Evolutionary conservation across 1,140 invertebrate species (phyloP).

Genomic region (Sinonovacula constricta): DNA sequence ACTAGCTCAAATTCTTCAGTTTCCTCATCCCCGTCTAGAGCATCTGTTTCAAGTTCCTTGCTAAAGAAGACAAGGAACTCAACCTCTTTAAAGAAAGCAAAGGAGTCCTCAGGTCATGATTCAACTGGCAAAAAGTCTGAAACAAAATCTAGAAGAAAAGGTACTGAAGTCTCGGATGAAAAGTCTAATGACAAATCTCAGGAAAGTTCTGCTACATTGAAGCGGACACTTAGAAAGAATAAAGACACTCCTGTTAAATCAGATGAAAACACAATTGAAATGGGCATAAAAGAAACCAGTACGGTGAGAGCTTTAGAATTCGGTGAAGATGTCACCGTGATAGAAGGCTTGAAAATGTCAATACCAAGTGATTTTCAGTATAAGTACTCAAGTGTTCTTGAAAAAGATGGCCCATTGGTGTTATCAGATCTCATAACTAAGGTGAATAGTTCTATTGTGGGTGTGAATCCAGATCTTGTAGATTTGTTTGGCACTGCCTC

Average conservation of each 20-base stretch:
- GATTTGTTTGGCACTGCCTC: slow-evolving; percentile 11
- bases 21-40: background rate
- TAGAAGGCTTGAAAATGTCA: slow-evolving; percentile 19
- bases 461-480: background rate
- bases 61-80: too few relatives aligned
- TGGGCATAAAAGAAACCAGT: background rate
- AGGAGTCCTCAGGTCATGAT: background rate
- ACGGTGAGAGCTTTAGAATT: slow-evolving; percentile 15
- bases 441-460: slow-evolving; percentile 18
- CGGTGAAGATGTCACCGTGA: slow-evolving; percentile 22
- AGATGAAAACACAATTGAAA: slow-evolving; percentile 11
- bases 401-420: background rate
- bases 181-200: background rate
- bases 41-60: too few relatives aligned
- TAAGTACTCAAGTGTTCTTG: slow-evolving; percentile 16
- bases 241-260: background rate
- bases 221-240: background rate
- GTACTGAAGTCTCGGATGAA: background rate
- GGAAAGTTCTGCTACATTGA: background rate
- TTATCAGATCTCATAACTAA: slow-evolving; percentile 31
- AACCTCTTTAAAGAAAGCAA: background rate
- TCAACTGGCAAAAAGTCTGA: slow-evolving; percentile 1
- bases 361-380: slow-evolving; percentile 42
- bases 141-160: background rate
- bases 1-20: background rate